Evolutionary conservation across 1,140 invertebrate species (phyloP).

Genomic region (Chrysopa pallens): DNA sequence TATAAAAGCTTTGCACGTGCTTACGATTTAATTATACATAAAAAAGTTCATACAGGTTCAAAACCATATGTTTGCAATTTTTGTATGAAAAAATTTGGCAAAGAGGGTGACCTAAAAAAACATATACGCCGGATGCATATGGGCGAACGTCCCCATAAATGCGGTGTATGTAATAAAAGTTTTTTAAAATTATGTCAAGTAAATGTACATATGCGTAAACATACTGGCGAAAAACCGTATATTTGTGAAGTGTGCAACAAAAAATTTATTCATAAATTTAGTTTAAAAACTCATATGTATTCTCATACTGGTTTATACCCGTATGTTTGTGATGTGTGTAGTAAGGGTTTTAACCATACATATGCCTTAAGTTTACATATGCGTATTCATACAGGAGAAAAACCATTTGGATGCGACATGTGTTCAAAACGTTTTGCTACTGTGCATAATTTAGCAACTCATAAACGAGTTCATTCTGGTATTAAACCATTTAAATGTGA

Average conservation of each 20-base stretch:
- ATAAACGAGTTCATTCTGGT: not conserved
- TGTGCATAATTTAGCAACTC: not conserved
- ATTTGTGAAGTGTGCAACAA: not conserved
- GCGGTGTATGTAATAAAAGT: not conserved
- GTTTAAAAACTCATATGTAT: not conserved
- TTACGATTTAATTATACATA: not conserved
- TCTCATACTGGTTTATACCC: not conserved
- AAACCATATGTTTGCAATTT: not conserved
- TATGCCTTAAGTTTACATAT: not conserved
- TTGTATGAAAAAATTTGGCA: not conserved
- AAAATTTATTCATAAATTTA: not conserved
- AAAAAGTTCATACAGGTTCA: not conserved
- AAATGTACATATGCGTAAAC: not conserved
- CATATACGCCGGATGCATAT: not conserved
- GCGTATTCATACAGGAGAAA: not conserved
- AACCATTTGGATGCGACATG: not conserved
- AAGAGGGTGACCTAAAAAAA: not conserved
- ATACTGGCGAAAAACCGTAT: not conserved
- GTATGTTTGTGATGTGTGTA: not conserved
- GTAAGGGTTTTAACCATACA: not conserved
- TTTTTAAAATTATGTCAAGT: not conserved
- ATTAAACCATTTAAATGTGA: slow-evolving; percentile 20
- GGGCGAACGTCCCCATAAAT: not conserved
- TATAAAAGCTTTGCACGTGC: too few species aligned
- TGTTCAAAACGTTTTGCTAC: not conserved